Conservation (phyloP, 2,888 invertebrate genomes). For the Agonopterix arenella region DNA sequence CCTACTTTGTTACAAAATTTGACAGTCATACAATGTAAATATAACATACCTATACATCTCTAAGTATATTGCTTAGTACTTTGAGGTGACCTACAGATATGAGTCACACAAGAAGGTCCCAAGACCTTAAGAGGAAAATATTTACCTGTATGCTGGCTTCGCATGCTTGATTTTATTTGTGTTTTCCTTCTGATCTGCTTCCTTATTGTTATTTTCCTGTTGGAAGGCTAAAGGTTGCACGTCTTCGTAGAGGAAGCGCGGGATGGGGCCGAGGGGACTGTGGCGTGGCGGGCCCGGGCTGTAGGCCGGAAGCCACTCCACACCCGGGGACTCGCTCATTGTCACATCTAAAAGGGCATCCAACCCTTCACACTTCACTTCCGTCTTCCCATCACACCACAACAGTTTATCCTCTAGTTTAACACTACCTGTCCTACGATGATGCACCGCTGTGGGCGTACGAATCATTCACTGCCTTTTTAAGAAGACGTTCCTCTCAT, state of each 20-base stretch:
- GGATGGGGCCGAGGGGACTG: conserved; percentile 67
- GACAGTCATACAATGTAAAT: no score
- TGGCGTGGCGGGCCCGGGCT: conserved; percentile 72
- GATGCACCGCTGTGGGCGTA: conserved; percentile 43
- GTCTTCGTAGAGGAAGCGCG: conserved; percentile 67
- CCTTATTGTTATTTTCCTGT: conserved; percentile 69
- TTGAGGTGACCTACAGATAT: conserved; percentile 15
- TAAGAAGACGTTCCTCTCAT: conserved; percentile 62
- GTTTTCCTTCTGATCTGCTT: conserved; percentile 59
- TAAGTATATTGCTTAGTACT: conserved; percentile 11
- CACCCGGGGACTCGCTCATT: conserved; percentile 72
- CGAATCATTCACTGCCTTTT: conserved; percentile 53
- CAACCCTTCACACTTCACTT: conserved; percentile 27
- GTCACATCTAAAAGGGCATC: conserved; percentile 48
- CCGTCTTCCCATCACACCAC: conserved; percentile 16
- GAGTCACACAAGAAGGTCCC: conserved; percentile 6
- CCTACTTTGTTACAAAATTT: no score
- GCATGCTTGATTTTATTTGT: conserved; percentile 71
- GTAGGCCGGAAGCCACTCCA: conserved; percentile 74
- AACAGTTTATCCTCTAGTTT: conserved; percentile 18
- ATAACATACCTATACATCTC: neutral
- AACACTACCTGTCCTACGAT: conserved; percentile 5
- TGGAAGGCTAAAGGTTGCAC: conserved; percentile 58
- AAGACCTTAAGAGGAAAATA: conserved; percentile 28
- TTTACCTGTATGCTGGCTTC: conserved; percentile 77